Percentiles rank a stretch among this genome's conserved stretches.
phyloP scores from a whole-genome alignment of 2,113 vertebrate species.

The Gulo gulo region DNA sequence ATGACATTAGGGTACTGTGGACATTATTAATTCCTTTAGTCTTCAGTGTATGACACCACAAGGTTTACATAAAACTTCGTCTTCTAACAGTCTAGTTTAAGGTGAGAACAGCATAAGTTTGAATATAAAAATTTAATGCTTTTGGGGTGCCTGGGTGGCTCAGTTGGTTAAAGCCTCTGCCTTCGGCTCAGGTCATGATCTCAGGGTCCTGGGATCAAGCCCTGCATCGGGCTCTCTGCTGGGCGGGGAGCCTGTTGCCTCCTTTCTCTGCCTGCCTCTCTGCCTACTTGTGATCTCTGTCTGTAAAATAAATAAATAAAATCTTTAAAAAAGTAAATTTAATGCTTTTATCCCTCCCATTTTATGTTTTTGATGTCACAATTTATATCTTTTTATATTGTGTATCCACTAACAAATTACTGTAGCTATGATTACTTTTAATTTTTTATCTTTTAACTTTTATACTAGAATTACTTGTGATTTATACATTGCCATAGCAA shows the following conservation, averaged over 20 bases:
- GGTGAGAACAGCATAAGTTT: not conserved
- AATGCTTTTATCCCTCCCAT: not conserved
- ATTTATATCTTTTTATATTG: not conserved
- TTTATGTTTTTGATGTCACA: not conserved
- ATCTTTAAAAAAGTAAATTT: not conserved
- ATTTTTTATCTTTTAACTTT: not conserved
- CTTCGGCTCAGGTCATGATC: no score
- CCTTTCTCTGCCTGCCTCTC: no score
- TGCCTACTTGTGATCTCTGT: no score
- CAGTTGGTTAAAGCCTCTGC: no score
- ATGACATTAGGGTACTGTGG: not conserved
- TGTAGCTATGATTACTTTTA: not conserved
- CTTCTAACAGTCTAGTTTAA: not conserved
- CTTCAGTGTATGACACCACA: not conserved
- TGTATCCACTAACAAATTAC: not conserved
- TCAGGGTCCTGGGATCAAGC: no score
- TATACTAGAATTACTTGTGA: not conserved
- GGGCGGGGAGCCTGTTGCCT: no score
- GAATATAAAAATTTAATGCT: not conserved
- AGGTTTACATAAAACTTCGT: not conserved
- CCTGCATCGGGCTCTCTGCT: no score
- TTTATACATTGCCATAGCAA: not conserved
- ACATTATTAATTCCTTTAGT: not conserved
- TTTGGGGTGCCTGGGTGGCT: no score
- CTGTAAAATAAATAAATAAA: no score